Conservation (phyloP, 2,888 invertebrate genomes). For the Leucozona laternaria region DNA sequence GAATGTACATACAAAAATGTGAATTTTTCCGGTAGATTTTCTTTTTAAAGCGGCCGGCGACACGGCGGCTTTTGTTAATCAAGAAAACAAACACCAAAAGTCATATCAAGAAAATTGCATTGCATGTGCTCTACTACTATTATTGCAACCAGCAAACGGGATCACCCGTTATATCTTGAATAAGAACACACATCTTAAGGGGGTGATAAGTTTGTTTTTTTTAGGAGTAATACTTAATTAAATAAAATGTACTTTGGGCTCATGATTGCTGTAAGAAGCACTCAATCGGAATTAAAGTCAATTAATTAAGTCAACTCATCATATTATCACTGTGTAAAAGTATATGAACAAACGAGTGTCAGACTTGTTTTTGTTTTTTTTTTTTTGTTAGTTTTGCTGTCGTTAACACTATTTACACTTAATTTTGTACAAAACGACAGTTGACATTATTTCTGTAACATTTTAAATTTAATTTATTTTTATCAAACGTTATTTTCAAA, state of each 20-base stretch:
- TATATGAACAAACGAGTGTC: background rate
- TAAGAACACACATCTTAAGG: conserved; percentile 2
- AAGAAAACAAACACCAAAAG: background rate
- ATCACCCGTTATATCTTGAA: conserved; percentile 14
- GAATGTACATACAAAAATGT: too few relatives aligned
- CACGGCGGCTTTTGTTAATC: background rate
- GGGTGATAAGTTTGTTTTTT: conserved; percentile 10
- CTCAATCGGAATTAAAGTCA: conserved; percentile 25
- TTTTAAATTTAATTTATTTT: background rate
- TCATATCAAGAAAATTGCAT: background rate
- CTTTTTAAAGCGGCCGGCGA: background rate
- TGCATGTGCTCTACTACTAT: conserved; percentile 8
- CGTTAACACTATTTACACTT: conserved; percentile 32
- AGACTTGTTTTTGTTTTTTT: background rate
- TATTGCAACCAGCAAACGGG: conserved; percentile 3
- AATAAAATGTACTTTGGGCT: conserved; percentile 11
- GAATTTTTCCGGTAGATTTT: background rate
- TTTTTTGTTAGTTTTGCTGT: conserved; percentile 4
- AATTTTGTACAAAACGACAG: background rate
- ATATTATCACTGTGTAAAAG: background rate
- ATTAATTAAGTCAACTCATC: conserved; percentile 13
- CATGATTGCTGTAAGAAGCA: conserved; percentile 14
- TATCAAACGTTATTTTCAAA: background rate
- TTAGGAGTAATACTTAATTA: conserved; percentile 13
- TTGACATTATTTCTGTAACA: background rate